phyloP scores from a whole-genome alignment of 2,888 invertebrate genomes.

The Dysmachus trigonus region DNA sequence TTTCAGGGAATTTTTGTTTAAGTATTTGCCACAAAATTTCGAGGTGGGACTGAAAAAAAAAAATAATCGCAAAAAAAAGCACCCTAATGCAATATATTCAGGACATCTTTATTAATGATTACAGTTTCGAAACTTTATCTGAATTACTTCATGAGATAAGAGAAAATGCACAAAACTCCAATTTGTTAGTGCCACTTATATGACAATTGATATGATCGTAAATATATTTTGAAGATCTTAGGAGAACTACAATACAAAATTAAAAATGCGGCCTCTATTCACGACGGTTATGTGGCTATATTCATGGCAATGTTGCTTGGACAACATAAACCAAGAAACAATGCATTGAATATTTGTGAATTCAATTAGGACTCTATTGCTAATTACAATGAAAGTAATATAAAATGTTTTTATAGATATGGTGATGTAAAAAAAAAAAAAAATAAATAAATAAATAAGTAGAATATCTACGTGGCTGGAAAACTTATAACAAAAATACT shows the following conservation, averaged over 20 bases:
- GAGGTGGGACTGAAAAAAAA: too few species aligned
- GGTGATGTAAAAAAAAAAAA: too few species aligned
- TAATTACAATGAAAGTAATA: not conserved
- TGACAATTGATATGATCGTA: not conserved
- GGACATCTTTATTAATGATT: too few species aligned
- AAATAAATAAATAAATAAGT: too few species aligned
- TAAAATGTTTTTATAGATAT: too few species aligned
- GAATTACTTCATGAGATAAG: not conserved
- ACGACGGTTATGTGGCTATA: not conserved
- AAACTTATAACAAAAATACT: too few species aligned
- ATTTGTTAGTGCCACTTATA: not conserved
- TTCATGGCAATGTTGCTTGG: not conserved
- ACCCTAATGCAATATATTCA: too few species aligned
- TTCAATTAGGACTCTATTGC: not conserved
- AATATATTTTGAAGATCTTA: not conserved
- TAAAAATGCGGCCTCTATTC: not conserved
- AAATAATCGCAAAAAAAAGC: too few species aligned
- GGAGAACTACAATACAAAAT: not conserved
- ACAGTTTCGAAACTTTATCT: too few species aligned
- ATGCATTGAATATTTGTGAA: not conserved
- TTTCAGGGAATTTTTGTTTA: too few species aligned
- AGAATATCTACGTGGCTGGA: too few species aligned
- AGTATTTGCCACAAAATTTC: too few species aligned
- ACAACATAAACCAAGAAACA: not conserved
- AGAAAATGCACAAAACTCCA: not conserved